phyloP scores from a whole-genome alignment of 2,797 vertebrate genomes.

The Phataginus tetradactyla region DNA sequence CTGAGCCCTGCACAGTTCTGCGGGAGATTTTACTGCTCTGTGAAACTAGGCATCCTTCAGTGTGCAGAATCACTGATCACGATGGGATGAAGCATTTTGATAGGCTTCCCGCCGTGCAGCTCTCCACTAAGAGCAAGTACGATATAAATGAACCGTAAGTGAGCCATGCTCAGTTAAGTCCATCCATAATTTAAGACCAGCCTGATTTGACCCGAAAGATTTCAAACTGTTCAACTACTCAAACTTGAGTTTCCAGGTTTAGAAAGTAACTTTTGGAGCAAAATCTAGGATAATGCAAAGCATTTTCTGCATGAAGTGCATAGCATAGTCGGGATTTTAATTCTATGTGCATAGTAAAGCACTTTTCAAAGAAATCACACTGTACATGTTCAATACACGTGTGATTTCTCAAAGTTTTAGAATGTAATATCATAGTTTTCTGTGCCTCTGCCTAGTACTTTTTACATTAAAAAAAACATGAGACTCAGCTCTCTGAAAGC shows the following conservation, averaged over 20 bases:
- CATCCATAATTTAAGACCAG: conserved; percentile 56
- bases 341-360: conserved; percentile 60
- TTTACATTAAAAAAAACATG: conserved; percentile 43
- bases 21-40: not conserved
- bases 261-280: conserved; percentile 34
- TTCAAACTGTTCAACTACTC: conserved; percentile 48
- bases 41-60: not conserved
- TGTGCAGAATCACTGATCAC: not conserved
- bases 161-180: conserved; percentile 35
- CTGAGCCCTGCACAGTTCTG: not conserved
- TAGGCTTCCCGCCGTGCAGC: conserved; percentile 34
- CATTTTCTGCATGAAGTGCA: conserved; percentile 50
- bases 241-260: not conserved
- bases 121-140: conserved; percentile 45
- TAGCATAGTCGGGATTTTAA: conserved; percentile 47
- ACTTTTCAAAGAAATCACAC: conserved; percentile 67
- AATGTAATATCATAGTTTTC: conserved; percentile 19
- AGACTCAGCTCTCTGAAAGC: not conserved
- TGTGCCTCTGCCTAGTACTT: not conserved
- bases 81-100: conserved; percentile 25
- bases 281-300: conserved; percentile 46
- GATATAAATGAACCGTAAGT: conserved; percentile 48
- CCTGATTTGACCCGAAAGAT: conserved; percentile 35
- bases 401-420: conserved; percentile 59
- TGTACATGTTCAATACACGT: not conserved